A percentile compares a stretch with the other conserved stretches of the same genome.
phyloP scores from a whole-genome alignment of 2,888 invertebrate genomes.

The Protodeltote pygarga region DNA sequence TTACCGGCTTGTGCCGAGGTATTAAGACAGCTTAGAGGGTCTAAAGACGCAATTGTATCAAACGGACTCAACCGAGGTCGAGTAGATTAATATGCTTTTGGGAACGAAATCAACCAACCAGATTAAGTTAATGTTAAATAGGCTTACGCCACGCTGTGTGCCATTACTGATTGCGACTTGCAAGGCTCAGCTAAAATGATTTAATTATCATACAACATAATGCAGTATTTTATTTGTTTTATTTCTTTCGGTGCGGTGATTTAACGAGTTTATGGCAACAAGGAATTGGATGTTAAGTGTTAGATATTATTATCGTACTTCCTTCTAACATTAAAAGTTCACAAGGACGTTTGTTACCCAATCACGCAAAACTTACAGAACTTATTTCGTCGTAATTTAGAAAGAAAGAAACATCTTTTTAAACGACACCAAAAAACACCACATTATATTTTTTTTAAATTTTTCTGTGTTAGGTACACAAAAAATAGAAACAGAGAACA shows the following conservation, averaged over 20 bases:
- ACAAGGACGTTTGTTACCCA: no score
- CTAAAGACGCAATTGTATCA: constrained; percentile 46
- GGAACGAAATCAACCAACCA: constrained; percentile 14
- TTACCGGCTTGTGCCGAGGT: constrained; percentile 26
- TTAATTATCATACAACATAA: constrained; percentile 9
- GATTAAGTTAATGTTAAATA: constrained; percentile 29
- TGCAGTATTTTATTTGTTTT: background rate
- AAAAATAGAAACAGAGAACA: no score
- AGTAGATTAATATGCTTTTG: constrained; percentile 39
- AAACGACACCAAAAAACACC: no score
- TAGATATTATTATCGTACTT: no score
- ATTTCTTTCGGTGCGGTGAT: background rate
- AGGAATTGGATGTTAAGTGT: background rate
- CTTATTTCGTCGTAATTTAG: no score
- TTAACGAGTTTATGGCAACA: background rate
- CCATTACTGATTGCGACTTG: constrained; percentile 25
- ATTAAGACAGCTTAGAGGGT: constrained; percentile 44
- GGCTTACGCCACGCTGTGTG: constrained; percentile 10
- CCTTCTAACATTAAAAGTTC: no score
- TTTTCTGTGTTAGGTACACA: no score
- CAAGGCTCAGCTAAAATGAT: background rate
- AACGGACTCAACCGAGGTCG: constrained; percentile 34
- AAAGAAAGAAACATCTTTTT: no score
- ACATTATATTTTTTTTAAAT: no score
- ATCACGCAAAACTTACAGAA: no score